Evolutionary conservation across 2,113 vertebrate genomes (phyloP).

Genomic region (Perca fluviatilis): DNA sequence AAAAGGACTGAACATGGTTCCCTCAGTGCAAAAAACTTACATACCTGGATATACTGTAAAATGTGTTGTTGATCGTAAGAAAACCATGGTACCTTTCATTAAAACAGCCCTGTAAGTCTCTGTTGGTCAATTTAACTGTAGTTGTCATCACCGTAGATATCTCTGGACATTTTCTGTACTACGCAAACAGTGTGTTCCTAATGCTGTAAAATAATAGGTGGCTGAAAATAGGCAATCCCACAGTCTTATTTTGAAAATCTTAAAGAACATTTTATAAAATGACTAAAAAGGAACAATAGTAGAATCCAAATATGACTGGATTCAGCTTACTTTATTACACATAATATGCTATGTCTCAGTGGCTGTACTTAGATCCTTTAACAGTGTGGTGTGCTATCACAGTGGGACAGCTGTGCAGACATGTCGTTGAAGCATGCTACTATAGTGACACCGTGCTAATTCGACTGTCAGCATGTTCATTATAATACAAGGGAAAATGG

Average conservation of each 20-base stretch:
- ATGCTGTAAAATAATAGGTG: neutral
- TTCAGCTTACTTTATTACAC: conserved; percentile 23
- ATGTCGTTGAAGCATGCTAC: conserved; percentile 52
- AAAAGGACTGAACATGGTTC: neutral
- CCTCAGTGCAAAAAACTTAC: neutral
- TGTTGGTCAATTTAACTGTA: conserved; percentile 1
- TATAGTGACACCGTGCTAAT: conserved; percentile 72
- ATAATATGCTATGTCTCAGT: conserved; percentile 26
- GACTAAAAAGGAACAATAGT: neutral
- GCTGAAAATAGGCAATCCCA: neutral
- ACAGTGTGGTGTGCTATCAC: conserved; percentile 66
- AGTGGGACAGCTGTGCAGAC: conserved; percentile 71
- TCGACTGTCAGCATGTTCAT: conserved; percentile 74
- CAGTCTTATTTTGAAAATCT: conserved; percentile 10
- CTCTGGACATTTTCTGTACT: neutral
- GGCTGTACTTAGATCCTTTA: conserved; percentile 53
- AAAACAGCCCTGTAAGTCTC: neutral
- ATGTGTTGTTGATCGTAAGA: conserved; percentile 2
- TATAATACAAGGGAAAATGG: conserved; percentile 59
- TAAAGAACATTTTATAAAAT: conserved; percentile 17
- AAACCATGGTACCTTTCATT: neutral
- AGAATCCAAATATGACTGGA: conserved; percentile 33
- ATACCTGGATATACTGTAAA: conserved; percentile 3
- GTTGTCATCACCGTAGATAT: neutral
- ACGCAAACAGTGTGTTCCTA: conserved; percentile 17